These are phyloP conservation scores for Diprion similis DNA, from an alignment of 1,140 invertebrate species.

Conservation along the genomic window DNA sequence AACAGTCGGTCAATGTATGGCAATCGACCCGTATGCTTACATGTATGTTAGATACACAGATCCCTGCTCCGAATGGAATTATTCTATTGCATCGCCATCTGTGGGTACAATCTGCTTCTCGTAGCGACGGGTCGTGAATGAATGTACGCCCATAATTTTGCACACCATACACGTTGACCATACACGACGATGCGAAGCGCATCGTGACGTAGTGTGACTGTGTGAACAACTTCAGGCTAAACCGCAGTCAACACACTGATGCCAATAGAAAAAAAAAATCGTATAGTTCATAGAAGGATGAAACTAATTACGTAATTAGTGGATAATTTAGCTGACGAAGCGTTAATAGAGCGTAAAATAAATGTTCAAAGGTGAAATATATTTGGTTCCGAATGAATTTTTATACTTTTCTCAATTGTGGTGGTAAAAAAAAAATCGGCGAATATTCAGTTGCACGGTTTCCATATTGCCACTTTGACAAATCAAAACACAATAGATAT, in stretches of 20 bases:
- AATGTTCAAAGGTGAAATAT: not conserved
- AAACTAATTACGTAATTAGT: not conserved
- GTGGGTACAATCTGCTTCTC: no score
- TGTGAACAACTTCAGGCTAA: not conserved
- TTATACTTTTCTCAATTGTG: not conserved
- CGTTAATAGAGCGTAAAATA: not conserved
- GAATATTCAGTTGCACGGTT: not conserved
- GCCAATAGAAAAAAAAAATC: not conserved
- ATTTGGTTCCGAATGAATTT: not conserved
- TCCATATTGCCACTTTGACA: slow-evolving; percentile 2
- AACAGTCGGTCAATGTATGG: no score
- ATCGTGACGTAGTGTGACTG: not conserved
- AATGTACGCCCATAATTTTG: not conserved
- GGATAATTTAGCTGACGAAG: not conserved
- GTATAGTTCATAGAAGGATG: not conserved
- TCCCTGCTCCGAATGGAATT: no score
- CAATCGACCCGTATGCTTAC: no score
- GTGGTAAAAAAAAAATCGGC: not conserved
- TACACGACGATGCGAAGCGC: no score
- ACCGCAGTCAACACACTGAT: not conserved
- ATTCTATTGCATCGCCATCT: no score
- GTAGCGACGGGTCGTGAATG: no score
- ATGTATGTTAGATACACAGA: no score
- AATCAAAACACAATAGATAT: slow-evolving; percentile 6
- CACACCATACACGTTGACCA: not conserved